Percentiles rank a stretch among this genome's conserved stretches.
phyloP scores from a whole-genome alignment of 2,113 vertebrate species.

The Syngnathus floridae region DNA sequence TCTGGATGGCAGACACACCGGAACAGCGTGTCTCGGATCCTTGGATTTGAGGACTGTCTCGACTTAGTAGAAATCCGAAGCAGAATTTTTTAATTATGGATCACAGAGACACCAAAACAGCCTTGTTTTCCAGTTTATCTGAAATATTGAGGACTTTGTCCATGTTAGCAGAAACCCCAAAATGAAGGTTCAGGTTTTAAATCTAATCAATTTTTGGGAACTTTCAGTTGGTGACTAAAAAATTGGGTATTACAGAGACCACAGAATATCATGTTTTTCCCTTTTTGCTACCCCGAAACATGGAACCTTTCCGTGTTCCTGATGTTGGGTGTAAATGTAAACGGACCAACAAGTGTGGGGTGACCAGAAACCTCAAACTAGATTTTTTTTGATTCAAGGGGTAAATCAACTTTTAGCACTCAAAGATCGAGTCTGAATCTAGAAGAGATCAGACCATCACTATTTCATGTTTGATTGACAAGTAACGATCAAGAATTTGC shows the following conservation, averaged over 20 bases:
- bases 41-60: not conserved
- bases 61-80: too few species aligned
- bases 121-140: not conserved
- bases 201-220: not conserved
- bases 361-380: not conserved
- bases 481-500: not conserved
- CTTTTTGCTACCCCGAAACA: not conserved
- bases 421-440: not conserved
- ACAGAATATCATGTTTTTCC: not conserved
- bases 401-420: conserved; percentile 1
- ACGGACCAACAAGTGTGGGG: not conserved
- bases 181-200: not conserved
- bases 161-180: not conserved
- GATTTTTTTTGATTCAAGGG: not conserved
- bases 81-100: not conserved
- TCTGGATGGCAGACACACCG: not conserved
- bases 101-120: not conserved
- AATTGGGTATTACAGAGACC: not conserved
- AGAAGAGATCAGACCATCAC: not conserved
- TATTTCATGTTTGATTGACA: too few species aligned
- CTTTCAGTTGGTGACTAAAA: not conserved
- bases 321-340: not conserved
- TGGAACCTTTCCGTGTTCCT: not conserved
- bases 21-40: not conserved
- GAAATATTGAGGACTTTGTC: not conserved